Evolutionary conservation across 2,797 vertebrate genomes (phyloP).

Genomic region (Phoeniculus purpureus): DNA sequence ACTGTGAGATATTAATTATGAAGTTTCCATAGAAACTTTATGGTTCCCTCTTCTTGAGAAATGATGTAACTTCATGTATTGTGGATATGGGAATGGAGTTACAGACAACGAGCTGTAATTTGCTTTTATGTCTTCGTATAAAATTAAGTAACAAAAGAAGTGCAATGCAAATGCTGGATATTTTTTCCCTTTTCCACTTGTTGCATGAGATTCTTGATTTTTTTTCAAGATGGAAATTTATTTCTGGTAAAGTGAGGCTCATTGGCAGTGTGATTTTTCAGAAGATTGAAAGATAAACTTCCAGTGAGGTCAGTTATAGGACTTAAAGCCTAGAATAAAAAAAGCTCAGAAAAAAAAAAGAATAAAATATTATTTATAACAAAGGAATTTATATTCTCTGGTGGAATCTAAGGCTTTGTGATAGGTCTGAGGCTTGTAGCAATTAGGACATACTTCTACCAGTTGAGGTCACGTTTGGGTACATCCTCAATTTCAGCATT

Average conservation of each 20-base stretch:
- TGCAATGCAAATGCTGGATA: not conserved
- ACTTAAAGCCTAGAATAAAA: not conserved
- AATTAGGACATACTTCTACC: not conserved
- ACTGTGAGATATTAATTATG: not conserved
- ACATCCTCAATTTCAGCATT: not conserved
- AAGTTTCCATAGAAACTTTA: constrained; percentile 38
- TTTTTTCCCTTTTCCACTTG: not conserved
- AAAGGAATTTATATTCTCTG: not conserved
- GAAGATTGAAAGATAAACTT: not conserved
- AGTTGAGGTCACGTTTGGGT: not conserved
- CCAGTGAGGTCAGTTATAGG: rapidly evolving
- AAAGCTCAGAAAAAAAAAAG: not conserved
- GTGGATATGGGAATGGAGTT: not conserved
- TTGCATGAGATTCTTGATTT: not conserved
- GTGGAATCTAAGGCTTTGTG: not conserved
- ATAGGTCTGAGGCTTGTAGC: not conserved
- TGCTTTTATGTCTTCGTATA: not conserved
- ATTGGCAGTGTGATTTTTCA: not conserved
- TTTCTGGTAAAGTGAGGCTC: not conserved
- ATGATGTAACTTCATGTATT: not conserved
- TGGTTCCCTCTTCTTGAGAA: not conserved
- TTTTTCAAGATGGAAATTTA: not conserved
- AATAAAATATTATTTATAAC: not conserved
- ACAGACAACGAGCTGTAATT: not conserved
- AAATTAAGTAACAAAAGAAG: not conserved